A percentile compares a stretch with the other conserved stretches of the same genome.
These are phyloP conservation scores for Zosterops pallidus DNA, from an alignment of 2,113 vertebrate genomes.

Conservation along the genomic window DNA sequence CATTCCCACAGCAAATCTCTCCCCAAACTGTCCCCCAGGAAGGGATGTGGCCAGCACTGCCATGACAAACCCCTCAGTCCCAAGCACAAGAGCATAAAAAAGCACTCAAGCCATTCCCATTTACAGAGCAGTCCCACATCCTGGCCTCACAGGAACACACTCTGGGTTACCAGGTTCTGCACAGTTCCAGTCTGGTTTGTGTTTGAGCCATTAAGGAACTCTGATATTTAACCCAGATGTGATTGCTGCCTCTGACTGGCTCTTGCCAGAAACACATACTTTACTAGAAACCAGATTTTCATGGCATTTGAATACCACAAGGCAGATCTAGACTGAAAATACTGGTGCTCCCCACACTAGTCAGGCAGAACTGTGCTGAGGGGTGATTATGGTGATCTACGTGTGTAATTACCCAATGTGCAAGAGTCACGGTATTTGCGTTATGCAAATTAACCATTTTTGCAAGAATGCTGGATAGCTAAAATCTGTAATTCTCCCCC, in stretches of 20 bases:
- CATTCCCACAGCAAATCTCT: neutral
- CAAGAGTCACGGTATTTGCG: neutral
- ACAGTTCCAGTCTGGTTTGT: constrained; percentile 15
- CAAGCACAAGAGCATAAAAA: neutral
- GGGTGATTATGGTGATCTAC: neutral
- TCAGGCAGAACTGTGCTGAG: neutral
- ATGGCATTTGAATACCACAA: neutral
- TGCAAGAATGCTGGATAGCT: neutral
- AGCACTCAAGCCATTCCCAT: neutral
- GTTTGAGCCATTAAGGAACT: neutral
- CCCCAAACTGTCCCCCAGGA: neutral
- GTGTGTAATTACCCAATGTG: neutral
- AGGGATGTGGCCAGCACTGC: neutral
- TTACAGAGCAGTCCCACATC: neutral
- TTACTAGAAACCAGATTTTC: constrained; percentile 6
- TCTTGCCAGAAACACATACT: constrained; percentile 36
- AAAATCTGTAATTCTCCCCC: neutral
- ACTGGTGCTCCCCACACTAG: neutral
- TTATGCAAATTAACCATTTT: neutral
- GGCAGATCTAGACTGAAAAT: neutral
- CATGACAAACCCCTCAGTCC: neutral
- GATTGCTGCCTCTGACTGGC: neutral
- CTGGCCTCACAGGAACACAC: neutral
- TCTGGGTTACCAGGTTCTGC: constrained; percentile 4
- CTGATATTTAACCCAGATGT: constrained; percentile 40